Evolutionary conservation across 2,797 vertebrate species (phyloP).

Genomic region (Cetoscarus ocellatus): DNA sequence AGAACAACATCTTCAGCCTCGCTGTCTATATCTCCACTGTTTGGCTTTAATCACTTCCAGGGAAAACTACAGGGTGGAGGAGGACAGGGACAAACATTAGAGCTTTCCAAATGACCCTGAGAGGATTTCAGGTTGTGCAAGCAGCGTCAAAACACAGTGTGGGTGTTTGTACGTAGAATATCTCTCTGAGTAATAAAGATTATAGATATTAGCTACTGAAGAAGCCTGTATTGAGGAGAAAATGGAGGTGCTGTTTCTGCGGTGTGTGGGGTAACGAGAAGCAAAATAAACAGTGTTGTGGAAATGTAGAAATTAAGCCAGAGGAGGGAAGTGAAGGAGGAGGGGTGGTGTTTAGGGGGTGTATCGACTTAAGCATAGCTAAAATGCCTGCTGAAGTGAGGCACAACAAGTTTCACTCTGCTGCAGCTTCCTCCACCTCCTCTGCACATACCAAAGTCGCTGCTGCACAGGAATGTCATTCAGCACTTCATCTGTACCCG

Average conservation of each 20-base stretch:
- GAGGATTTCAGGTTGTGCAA: constrained; percentile 29
- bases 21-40: constrained; percentile 20
- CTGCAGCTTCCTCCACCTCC: constrained; percentile 53
- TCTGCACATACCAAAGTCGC: constrained; percentile 43
- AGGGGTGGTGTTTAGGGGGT: background rate
- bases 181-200: constrained; percentile 3
- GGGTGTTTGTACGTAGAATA: background rate
- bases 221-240: background rate
- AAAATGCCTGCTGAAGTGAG: constrained; percentile 53
- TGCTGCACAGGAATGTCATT: constrained; percentile 65
- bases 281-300: constrained; percentile 28
- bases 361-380: constrained; percentile 33
- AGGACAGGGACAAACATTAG: constrained; percentile 24
- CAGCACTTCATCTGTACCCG: constrained; percentile 49
- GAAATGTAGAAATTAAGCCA: constrained; percentile 36
- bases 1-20: constrained; percentile 36
- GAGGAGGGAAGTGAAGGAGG: background rate
- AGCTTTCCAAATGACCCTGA: background rate
- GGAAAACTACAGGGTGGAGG: constrained; percentile 26
- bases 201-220: constrained; percentile 16
- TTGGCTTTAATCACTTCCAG: constrained; percentile 52
- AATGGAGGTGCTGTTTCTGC: constrained; percentile 2
- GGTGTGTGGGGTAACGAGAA: background rate
- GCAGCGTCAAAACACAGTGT: background rate
- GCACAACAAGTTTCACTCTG: constrained; percentile 46